A percentile compares a stretch with the other conserved stretches of the same genome.
Evolutionary conservation across 2,888 invertebrate species (phyloP).

Genomic region (Hypolimnas misippus): DNA sequence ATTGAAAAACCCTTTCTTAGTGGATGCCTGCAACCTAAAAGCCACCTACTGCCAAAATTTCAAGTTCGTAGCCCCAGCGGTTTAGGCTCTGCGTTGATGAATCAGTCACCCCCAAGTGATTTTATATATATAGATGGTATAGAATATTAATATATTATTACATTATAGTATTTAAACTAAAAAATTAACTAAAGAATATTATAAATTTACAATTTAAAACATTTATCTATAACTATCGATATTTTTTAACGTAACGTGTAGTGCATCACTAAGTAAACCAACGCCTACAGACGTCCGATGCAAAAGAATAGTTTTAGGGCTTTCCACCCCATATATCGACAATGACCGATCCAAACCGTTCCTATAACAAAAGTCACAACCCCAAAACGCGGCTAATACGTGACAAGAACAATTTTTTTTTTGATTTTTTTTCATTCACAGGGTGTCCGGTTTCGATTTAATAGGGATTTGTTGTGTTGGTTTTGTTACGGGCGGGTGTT

Average conservation of each 20-base stretch:
- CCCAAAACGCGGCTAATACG: slow-evolving; percentile 63
- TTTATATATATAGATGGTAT: too few relatives aligned
- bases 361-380: slow-evolving; percentile 71
- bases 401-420: slow-evolving; percentile 47
- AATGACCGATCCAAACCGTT: slow-evolving; percentile 53
- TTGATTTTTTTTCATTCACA: slow-evolving; percentile 51
- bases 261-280: slow-evolving; percentile 48
- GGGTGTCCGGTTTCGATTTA: slow-evolving; percentile 74
- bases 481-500: slow-evolving; percentile 47
- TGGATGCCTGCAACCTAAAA: too few relatives aligned
- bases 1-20: too few relatives aligned
- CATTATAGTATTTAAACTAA: too few relatives aligned
- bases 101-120: too few relatives aligned
- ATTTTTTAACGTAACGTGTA: background rate
- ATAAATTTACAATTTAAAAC: too few relatives aligned
- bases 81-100: too few relatives aligned
- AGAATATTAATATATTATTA: too few relatives aligned
- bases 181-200: too few relatives aligned
- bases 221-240: background rate
- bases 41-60: too few relatives aligned
- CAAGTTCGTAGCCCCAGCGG: too few relatives aligned
- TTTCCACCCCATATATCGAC: slow-evolving; percentile 61
- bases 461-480: slow-evolving; percentile 63
- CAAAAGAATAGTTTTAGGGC: slow-evolving; percentile 64
- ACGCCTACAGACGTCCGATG: slow-evolving; percentile 53